Percentiles rank a stretch among this genome's conserved stretches.
phyloP scores from a whole-genome alignment of 1,140 invertebrate species.

The Leptopilina boulardi region DNA sequence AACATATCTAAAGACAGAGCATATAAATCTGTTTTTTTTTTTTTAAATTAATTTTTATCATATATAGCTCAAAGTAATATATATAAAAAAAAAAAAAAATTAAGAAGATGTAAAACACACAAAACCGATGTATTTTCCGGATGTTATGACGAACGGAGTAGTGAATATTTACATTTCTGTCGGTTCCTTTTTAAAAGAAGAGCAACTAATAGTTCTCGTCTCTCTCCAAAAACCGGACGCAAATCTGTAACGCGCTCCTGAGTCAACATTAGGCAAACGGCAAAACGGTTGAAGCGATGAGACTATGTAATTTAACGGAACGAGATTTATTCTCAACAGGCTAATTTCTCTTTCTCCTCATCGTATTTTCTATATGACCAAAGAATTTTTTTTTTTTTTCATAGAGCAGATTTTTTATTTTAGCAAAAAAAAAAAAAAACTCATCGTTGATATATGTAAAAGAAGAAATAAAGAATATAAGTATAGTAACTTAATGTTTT shows the following conservation, averaged over 20 bases:
- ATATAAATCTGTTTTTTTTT: no score
- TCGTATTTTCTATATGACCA: neutral
- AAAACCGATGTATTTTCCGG: constrained; percentile 4
- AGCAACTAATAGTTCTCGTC: constrained; percentile 28
- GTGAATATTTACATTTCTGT: constrained; percentile 31
- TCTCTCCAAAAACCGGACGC: constrained; percentile 30
- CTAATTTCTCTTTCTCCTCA: constrained; percentile 31
- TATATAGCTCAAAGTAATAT: neutral
- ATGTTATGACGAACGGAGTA: constrained; percentile 23
- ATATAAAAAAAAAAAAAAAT: neutral
- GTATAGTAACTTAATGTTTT: no score
- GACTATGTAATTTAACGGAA: constrained; percentile 33
- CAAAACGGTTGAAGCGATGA: constrained; percentile 1
- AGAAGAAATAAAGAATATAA: no score
- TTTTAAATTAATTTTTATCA: no score
- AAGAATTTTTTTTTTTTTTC: no score
- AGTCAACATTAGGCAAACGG: constrained; percentile 18
- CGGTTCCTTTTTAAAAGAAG: constrained; percentile 27
- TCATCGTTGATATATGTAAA: no score
- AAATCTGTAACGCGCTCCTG: constrained; percentile 31
- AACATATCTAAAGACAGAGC: no score
- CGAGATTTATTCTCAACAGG: constrained; percentile 30
- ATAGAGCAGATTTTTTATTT: no score
- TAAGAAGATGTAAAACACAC: constrained; percentile 24
- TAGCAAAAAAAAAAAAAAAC: neutral